These are phyloP conservation scores for Sphaerophoria taeniata DNA, from an alignment of 2,888 invertebrate genomes.

Conservation along the genomic window DNA sequence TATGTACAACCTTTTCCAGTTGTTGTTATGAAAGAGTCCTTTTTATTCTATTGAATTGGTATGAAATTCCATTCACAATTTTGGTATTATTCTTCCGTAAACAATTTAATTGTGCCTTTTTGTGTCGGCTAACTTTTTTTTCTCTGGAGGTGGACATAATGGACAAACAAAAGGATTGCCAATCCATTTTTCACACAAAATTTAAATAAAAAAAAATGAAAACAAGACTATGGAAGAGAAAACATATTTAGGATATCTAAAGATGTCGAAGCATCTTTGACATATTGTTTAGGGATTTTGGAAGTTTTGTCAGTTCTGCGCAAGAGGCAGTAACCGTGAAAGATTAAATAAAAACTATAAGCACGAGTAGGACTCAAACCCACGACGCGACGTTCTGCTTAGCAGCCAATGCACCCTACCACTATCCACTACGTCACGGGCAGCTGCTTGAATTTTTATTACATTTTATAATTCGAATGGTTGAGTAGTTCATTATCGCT, in stretches of 20 bases:
- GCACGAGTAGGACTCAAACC: too few species aligned
- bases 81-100: slow-evolving; percentile 53
- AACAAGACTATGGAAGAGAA: neutral
- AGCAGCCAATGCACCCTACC: too few species aligned
- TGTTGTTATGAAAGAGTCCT: neutral
- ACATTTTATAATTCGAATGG: too few species aligned
- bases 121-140: slow-evolving; percentile 31
- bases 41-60: slow-evolving; percentile 10
- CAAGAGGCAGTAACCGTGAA: too few species aligned
- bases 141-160: slow-evolving; percentile 20
- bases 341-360: too few species aligned
- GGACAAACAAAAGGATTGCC: slow-evolving; percentile 34
- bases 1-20: neutral
- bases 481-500: too few species aligned
- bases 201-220: neutral
- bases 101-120: slow-evolving; percentile 47
- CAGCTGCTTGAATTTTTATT: too few species aligned
- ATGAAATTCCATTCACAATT: slow-evolving; percentile 37
- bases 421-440: too few species aligned
- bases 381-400: too few species aligned
- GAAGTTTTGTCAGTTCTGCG: too few species aligned
- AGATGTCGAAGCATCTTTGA: slow-evolving; percentile 7
- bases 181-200: slow-evolving; percentile 5
- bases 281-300: slow-evolving; percentile 8
- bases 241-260: slow-evolving; percentile 9